These are phyloP conservation scores for Lordiphosa clarofinis DNA, from an alignment of 1,140 invertebrate species.

Conservation along the genomic window DNA sequence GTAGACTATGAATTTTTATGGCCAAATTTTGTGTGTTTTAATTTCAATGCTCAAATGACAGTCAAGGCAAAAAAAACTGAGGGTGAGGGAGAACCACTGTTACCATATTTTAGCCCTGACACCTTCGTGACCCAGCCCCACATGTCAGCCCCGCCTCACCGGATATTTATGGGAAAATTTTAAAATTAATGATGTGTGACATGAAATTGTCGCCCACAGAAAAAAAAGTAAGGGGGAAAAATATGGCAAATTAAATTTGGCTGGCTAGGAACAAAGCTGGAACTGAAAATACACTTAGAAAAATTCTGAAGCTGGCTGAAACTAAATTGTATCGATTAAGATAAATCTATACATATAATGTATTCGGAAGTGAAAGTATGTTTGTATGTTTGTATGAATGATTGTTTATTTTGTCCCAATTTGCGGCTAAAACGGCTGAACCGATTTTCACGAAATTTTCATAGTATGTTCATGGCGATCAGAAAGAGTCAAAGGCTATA, in stretches of 20 bases:
- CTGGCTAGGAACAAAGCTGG: conserved; percentile 13
- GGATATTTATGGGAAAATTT: conserved; percentile 71
- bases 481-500: no score
- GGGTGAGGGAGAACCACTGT: conserved; percentile 1
- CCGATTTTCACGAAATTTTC: no score
- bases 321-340: no score
- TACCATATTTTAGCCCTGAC: conserved; percentile 41
- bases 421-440: no score
- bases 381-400: no score
- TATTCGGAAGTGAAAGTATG: no score
- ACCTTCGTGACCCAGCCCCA: conserved; percentile 36
- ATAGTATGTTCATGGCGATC: no score
- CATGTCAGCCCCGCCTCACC: conserved; percentile 18
- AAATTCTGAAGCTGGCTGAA: no score
- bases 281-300: background rate
- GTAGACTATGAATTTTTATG: conserved; percentile 66
- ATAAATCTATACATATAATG: no score
- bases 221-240: conserved; percentile 22
- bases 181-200: conserved; percentile 77
- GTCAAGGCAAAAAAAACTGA: conserved; percentile 6
- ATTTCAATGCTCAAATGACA: conserved; percentile 36
- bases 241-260: conserved; percentile 50
- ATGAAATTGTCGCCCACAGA: conserved; percentile 48
- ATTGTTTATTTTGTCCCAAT: no score
- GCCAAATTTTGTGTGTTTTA: conserved; percentile 49